Evolutionary conservation across 2,888 invertebrate genomes (phyloP), one percentile per base, ranked within the genome.

Genomic region (Ophion slaviceki): DNA sequence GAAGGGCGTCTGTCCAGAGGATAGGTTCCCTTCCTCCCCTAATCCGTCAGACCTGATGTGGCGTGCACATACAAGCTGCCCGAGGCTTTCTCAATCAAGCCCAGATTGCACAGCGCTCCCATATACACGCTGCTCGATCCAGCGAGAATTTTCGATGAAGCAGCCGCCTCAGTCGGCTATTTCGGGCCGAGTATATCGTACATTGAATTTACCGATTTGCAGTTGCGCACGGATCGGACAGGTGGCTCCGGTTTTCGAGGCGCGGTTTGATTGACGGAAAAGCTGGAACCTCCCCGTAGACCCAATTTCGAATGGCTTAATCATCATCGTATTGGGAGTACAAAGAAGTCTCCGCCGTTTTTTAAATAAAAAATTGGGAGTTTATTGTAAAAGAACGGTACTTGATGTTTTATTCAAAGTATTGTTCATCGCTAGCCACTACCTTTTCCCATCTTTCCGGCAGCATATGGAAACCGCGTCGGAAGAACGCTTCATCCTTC

Each of bases 201-300:
- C 1, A 67, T 76, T 82, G 24, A 82, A 82, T 82, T 71, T 68
- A 24, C 36, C 53, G 64, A 82, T 76, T 68, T 57, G 64, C 61
- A 17, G 24, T 64, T 53, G 24, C 28, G 61, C 11, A 61, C 32
- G 17, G 67, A 78, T 57, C 57, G 53, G 14, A 17, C 20, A 75
- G 24, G 47, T 14, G 20, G 68, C 59, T 61, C 17, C 4, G 11
- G 45, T 75, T 81, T 53, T 77, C 71, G 20, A 72, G 28, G 53
- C 17, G 71, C 61, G n/a, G 32, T 77, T 67, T 77, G 68, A 82
- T 77, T 71, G 71, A 59, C 61, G 11, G 61, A 14, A 70, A 53
- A 81, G 40, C 62, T 71, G 53, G 62, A 61, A 61, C 32, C 45
- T 68, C 47, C 36, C 32, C 53, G 5, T 53, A 53, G 53, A 2